phyloP scores from a whole-genome alignment of 2,113 vertebrate species.

The Prunella himalayana region DNA sequence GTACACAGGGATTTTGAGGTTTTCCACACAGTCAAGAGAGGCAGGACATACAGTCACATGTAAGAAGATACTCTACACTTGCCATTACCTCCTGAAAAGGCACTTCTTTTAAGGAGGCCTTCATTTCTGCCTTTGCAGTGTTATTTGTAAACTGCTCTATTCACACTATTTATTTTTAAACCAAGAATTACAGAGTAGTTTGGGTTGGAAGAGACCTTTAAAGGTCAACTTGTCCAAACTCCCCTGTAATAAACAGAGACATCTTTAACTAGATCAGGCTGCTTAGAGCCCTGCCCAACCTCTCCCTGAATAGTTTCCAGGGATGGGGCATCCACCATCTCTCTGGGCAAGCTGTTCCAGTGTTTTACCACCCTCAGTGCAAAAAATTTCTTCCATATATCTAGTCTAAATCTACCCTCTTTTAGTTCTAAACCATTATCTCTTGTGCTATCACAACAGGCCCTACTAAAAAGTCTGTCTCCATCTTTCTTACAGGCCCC shows the following conservation, averaged over 20 bases:
- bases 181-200: not conserved
- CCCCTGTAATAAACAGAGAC: not conserved
- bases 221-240: not conserved
- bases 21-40: not conserved
- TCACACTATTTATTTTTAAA: not conserved
- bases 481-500: not conserved
- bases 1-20: not conserved
- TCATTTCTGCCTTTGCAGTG: not conserved
- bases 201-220: not conserved
- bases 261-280: not conserved
- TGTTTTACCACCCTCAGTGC: not conserved
- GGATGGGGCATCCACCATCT: not conserved
- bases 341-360: not conserved
- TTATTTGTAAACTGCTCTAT: not conserved
- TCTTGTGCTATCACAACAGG: not conserved
- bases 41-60: not conserved
- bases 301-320: not conserved
- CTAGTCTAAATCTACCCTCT: not conserved
- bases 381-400: not conserved
- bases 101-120: not conserved
- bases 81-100: not conserved
- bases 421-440: not conserved
- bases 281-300: not conserved
- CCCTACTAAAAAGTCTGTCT: not conserved
- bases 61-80: not conserved